Base-by-base conservation (phyloP, 2,797 vertebrate species). In the Hafferia zeledoni region DNA sequence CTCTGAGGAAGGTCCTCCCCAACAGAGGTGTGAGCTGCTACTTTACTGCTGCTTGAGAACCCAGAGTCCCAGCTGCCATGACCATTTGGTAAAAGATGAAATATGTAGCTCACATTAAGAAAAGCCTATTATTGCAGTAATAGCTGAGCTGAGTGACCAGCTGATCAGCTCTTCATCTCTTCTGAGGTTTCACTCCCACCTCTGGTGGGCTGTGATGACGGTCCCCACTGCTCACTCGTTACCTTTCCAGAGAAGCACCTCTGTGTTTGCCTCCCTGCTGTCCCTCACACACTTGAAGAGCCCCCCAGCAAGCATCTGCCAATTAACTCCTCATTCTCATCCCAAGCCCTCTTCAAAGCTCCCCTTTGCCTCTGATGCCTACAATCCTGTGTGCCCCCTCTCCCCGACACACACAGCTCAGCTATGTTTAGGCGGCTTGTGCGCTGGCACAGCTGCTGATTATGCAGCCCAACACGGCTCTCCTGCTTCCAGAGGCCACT, bases 241-340 rank as follows among this genome's bases (percentile, higher is more conserved):
- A 83, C 80, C 74, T 5, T 89, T 85, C 57, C 16, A 71, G 74
- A 88, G 2, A 1, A 91, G 70, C 72, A 86, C n/a, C 76, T 88
- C 84, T 10, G 68, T 15, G 43, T 63, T 87, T 82, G 67, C 75
- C 52, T 79, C 78, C 85, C 67, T 2, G 5, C 72, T 39, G 65
- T 76, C 74, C 59, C 74, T 88, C 84, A 6, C 5, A 28, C 50
- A 47, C 76, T 75, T 68, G 43, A 91, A 87, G 81, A 87, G 56
- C 31, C 53, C 60, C 91, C 84, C 35, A 53, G 76, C 79, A 92
- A 0, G 9, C 1, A 64, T 43, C 50, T 85, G 82, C 91, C 83
- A 90, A 91, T 93, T 90, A 93, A 72, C 56, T 84, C 67, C 50
- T 91, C 61, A 17, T 63, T 72, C 80, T 59, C 80, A 86, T 30